phyloP scores from a whole-genome alignment of 2,113 vertebrate genomes.

The Leiothrix lutea region DNA sequence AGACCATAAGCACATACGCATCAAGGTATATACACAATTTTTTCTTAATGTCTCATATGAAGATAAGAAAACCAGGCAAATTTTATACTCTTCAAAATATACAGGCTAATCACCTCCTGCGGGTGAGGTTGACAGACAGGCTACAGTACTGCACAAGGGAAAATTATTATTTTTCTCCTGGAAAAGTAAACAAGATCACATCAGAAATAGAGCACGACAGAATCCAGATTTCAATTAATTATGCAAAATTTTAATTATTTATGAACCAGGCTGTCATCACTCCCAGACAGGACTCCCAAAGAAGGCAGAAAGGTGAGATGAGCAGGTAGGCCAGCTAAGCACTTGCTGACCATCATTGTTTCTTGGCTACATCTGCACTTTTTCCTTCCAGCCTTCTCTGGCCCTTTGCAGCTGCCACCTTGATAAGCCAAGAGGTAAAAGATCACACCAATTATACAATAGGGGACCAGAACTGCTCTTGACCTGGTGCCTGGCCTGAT shows the following conservation, averaged over 20 bases:
- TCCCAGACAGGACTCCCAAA: background rate
- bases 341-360: background rate
- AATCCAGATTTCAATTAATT: background rate
- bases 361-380: background rate
- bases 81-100: background rate
- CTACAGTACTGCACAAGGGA: background rate
- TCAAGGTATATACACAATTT: background rate
- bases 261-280: background rate
- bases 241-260: background rate
- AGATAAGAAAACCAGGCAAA: background rate
- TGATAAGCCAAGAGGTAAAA: background rate
- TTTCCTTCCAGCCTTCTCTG: background rate
- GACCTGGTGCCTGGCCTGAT: background rate
- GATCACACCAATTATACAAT: background rate
- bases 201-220: accelerated
- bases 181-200: background rate
- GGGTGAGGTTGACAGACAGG: background rate
- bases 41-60: background rate
- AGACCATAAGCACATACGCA: background rate
- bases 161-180: background rate
- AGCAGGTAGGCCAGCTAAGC: background rate
- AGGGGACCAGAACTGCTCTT: background rate
- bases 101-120: background rate
- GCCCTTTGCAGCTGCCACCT: background rate
- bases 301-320: background rate